Conservation (phyloP, 2,113 vertebrate species). For the Echinops telfairi region DNA sequence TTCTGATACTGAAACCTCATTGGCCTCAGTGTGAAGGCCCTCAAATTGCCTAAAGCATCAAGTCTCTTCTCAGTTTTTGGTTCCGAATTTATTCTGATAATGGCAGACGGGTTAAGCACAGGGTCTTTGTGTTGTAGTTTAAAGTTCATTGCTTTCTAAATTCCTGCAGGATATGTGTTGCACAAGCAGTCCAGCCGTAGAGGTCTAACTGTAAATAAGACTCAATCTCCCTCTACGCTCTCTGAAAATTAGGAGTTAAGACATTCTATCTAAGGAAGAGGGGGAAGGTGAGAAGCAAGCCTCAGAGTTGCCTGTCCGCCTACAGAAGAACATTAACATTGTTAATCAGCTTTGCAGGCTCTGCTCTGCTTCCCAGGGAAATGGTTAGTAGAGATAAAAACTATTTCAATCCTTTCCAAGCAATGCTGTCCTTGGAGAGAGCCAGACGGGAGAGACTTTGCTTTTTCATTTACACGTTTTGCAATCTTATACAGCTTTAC, state of each 20-base stretch:
- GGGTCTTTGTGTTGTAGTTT: not conserved
- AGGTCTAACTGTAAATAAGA: not conserved
- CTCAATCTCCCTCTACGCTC: not conserved
- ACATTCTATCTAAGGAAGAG: conserved; percentile 71
- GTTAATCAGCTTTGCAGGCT: conserved; percentile 71
- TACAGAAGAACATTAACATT: conserved; percentile 74
- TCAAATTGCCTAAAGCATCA: conserved; percentile 40
- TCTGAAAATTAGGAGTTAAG: conserved; percentile 58
- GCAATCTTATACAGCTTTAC: not conserved
- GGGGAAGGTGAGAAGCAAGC: conserved; percentile 61
- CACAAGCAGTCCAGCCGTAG: not conserved
- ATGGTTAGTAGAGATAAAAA: conserved; percentile 57
- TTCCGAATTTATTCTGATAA: conserved; percentile 54
- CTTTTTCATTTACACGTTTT: conserved; percentile 36
- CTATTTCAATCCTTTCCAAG: conserved; percentile 60
- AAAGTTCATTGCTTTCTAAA: conserved; percentile 22
- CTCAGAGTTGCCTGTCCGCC: conserved; percentile 72
- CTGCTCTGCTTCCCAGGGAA: conserved; percentile 63
- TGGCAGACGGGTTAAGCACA: not conserved
- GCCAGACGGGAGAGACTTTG: not conserved
- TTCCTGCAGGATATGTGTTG: not conserved
- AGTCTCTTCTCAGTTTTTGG: not conserved
- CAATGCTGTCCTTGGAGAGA: conserved; percentile 49
- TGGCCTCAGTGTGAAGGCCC: not conserved
- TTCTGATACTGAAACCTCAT: conserved; percentile 57